These are phyloP conservation scores for Pachypanchax playfairii DNA, from an alignment of 2,113 vertebrate genomes.

Conservation along the genomic window DNA sequence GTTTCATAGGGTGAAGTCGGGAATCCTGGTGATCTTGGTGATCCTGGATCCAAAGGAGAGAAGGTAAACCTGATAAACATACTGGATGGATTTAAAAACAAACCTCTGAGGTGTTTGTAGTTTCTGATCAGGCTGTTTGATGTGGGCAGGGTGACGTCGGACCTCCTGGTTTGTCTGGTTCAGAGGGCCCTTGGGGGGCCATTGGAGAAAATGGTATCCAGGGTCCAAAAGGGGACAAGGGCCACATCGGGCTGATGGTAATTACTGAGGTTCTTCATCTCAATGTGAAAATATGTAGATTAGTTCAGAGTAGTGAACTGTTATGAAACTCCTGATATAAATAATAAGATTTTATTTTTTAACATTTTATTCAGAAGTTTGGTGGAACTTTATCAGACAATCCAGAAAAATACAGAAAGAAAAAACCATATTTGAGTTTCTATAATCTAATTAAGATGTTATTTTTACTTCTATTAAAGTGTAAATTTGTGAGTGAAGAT, in stretches of 20 bases:
- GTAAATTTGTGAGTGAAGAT: not conserved
- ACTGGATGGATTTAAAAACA: too few species aligned
- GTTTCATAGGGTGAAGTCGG: constrained; percentile 76
- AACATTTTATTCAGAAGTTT: too few species aligned
- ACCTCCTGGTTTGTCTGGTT: constrained; percentile 75
- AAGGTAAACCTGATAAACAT: constrained; percentile 75
- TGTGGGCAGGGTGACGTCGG: constrained; percentile 81
- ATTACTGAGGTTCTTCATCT: constrained; percentile 33
- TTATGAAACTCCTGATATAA: too few species aligned
- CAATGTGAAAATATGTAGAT: too few species aligned
- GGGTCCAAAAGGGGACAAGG: constrained; percentile 84
- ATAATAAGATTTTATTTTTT: not conserved
- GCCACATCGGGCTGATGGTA: constrained; percentile 80
- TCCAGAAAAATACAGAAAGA: too few species aligned
- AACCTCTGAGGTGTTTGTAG: not conserved
- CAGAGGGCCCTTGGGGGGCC: constrained; percentile 78
- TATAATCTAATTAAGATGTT: too few species aligned
- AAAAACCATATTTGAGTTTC: too few species aligned
- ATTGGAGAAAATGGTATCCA: constrained; percentile 75
- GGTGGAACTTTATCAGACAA: too few species aligned
- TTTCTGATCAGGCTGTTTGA: constrained; percentile 8
- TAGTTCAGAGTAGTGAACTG: too few species aligned
- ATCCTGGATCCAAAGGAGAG: constrained; percentile 75
- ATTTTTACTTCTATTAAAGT: too few species aligned
- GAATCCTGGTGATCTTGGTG: constrained; percentile 76